Evolutionary conservation across 2,113 vertebrate species (phyloP), one percentile per base, ranked within the genome.

Genomic region (Psammodynastes pulverulentus): DNA sequence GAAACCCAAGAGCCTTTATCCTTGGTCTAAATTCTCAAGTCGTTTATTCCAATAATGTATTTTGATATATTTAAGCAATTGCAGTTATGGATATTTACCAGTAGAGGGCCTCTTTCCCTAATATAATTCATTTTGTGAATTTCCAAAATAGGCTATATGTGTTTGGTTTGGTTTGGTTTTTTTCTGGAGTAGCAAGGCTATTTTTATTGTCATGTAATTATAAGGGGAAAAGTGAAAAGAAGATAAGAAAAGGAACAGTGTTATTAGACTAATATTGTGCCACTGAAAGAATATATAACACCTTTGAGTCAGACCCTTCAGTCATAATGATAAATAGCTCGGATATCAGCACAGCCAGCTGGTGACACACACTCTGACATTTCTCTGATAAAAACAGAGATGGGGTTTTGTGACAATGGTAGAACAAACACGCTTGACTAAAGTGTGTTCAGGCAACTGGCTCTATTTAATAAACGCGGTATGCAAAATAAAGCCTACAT

Each of bases 71-170:
- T 43, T 23, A 49, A 34, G 13, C 29, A 79, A 56, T 0, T 72
- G 92, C 23, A 7, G 3, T 79, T 84, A 56, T 72, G 93, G 3
- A 48, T 45, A 21, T 91, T 56, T n/a, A 93, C 94, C 91, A 90
- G 87, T 87, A 94, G 94, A 46, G 93, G 94, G 92, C 93, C 88
- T 91, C 87, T 94, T 13, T 43, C 93, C 58, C 92, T 91, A 45
- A 58, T 58, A 21, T 1, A 19, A 49, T 23, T 15, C 5, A 0
- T 87, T 49, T 49, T 72, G 21, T 45, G n/a, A 9, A 88, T 45
- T 91, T 72, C 85, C 39, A 87, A 92, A 88, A 72, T 39, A 45
- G 52, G 5, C 19, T 53, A 53, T 39, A 29, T 12, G n/a, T 72
- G n/a, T 72, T 72, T 72, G 1, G n/a, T 72, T 72, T 72, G 2